Evolutionary conservation across 2,113 vertebrate genomes (phyloP), one percentile per base, ranked within the genome.

Genomic region (Bos indicus): DNA sequence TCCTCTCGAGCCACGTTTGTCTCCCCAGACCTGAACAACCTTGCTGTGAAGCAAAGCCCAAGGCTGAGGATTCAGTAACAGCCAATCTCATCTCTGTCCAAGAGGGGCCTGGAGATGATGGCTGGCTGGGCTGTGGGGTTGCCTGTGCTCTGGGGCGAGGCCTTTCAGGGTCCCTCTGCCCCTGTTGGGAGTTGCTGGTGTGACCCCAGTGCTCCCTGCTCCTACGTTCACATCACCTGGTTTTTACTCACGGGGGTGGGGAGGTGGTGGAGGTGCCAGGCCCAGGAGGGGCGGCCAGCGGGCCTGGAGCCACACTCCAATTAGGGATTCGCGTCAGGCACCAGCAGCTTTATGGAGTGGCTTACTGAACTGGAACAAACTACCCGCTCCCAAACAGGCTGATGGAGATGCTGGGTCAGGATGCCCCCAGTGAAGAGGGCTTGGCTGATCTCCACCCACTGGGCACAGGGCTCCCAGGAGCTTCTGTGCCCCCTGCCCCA

Each of bases 291-390:
- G 28, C 5, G 1, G 67, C 19, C 40, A 28, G 25, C 2, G 16
- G n/a, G 59, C 74, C 48, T 33, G 71, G 14, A 48, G 71, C 62
- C n/a, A 60, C 91, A 78, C 5, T 17, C 56, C 14, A 6, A 40
- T 90, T n/a, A 80, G 59, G 71, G 71, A 91, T 96, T 89, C 28
- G 0, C 26, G 71, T 94, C 95, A 97, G 78, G 77, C 46, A 46
- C 46, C 57, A 54, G 85, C 52, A 33, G 86, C 80, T 97, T 96
- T 85, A 93, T 71, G 36, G 95, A 98, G 86, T 78, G 93, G 54
- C 46, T 97, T 89, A 88, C 94, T 91, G 95, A 97, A 91, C 87
- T 57, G 57, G 88, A 97, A 88, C 62, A 82, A 88, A 84, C 94
- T 87, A 95, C 96, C 91, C 81, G 71, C 33, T 95, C 93, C 86